Evolutionary conservation across 2,797 vertebrate species (phyloP).

Genomic region (Phoeniculus purpureus): DNA sequence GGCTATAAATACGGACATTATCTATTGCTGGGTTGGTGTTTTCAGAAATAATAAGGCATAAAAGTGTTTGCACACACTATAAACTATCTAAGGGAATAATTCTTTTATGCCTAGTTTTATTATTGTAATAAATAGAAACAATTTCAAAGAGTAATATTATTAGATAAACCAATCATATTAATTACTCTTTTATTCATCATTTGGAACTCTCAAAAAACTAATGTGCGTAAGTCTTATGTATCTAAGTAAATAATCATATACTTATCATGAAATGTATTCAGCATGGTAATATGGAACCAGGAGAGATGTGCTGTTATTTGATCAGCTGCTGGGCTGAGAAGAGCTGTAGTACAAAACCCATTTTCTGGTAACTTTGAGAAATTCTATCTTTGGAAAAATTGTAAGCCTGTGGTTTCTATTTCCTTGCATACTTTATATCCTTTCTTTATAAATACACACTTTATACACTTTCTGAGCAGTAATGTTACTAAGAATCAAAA

Average conservation of each 20-base stretch:
- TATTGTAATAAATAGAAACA: slow-evolving; percentile 22
- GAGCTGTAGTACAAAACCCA: background rate
- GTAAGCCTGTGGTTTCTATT: background rate
- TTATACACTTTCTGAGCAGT: background rate
- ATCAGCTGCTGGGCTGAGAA: background rate
- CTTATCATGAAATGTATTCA: background rate
- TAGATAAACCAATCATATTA: slow-evolving; percentile 19
- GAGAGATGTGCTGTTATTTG: background rate
- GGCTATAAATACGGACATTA: background rate
- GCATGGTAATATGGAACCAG: background rate
- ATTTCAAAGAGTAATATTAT: slow-evolving; percentile 10
- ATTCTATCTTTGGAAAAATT: background rate
- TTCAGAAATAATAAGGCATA: slow-evolving; percentile 9
- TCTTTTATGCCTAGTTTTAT: slow-evolving; percentile 12
- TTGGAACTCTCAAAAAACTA: background rate
- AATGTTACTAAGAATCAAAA: background rate
- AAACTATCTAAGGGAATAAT: background rate
- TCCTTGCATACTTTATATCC: background rate
- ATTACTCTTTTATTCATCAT: background rate
- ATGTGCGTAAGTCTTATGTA: background rate
- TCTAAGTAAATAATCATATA: background rate
- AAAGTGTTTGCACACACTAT: background rate
- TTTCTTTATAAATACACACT: background rate
- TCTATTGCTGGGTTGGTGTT: background rate
- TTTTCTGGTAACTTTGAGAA: background rate